Conservation (phyloP, 2,113 vertebrate species). For the Ptychochromis oligacanthus region DNA sequence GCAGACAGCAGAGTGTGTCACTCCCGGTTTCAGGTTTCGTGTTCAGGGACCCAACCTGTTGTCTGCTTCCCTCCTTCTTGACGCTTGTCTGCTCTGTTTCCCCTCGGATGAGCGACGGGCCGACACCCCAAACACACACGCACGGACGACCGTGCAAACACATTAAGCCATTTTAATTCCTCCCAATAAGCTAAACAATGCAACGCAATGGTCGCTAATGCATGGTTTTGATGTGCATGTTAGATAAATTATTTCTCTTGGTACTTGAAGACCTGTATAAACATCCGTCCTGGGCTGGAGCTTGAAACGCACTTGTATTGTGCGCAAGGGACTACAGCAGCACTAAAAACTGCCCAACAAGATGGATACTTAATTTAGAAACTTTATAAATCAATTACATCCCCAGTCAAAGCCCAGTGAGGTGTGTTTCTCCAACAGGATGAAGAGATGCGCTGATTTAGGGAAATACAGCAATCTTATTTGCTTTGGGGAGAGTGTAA, state of each 20-base stretch:
- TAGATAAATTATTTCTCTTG: slow-evolving; percentile 15
- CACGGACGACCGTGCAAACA: not conserved
- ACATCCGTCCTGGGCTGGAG: slow-evolving; percentile 6
- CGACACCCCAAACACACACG: slow-evolving; percentile 13
- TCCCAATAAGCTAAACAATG: not conserved
- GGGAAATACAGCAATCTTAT: not conserved
- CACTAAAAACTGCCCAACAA: not conserved
- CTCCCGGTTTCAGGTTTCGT: slow-evolving; percentile 80
- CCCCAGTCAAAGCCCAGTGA: not conserved
- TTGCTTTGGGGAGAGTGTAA: not conserved
- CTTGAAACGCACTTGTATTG: not conserved
- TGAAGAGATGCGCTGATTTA: not conserved
- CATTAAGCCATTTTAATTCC: not conserved
- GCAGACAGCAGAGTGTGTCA: slow-evolving; percentile 75
- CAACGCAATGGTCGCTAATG: not conserved
- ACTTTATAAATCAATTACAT: not conserved
- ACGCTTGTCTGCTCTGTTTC: slow-evolving; percentile 61
- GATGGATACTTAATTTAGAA: not conserved
- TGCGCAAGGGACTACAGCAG: not conserved
- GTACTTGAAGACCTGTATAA: slow-evolving; percentile 25
- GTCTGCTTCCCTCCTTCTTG: slow-evolving; percentile 36
- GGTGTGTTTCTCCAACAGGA: not conserved
- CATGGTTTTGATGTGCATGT: not conserved
- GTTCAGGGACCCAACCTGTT: slow-evolving; percentile 61
- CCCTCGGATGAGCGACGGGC: slow-evolving; percentile 36